These are phyloP conservation scores for Brachionus rotundiformis DNA, from an alignment of 1,140 invertebrate genomes.

Conservation along the genomic window DNA sequence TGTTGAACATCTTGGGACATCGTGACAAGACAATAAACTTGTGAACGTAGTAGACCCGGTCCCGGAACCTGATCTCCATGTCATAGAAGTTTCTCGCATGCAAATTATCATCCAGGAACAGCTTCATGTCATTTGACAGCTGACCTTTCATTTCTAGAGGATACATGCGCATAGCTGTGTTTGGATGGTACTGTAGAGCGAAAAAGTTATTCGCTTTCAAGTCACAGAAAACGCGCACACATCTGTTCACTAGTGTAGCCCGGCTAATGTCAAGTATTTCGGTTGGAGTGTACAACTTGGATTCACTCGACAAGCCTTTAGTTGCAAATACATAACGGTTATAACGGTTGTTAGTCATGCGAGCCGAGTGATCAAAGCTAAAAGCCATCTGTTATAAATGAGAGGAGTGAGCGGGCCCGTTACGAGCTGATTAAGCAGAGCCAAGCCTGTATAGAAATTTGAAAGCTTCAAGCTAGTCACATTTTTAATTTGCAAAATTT, in stretches of 20 bases:
- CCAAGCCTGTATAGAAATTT: no score
- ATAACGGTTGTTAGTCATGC: neutral
- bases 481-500: no score
- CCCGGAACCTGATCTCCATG: neutral
- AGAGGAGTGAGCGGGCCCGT: no score
- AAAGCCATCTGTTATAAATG: no score
- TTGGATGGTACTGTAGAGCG: constrained; percentile 19
- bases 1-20: constrained; percentile 6
- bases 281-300: neutral
- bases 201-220: constrained; percentile 44
- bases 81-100: neutral
- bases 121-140: constrained; percentile 9
- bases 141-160: neutral
- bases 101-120: constrained; percentile 22
- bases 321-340: neutral
- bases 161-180: constrained; percentile 8
- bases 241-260: neutral
- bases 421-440: no score
- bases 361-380: no score
- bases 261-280: constrained; percentile 30
- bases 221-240: constrained; percentile 32
- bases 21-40: neutral
- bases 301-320: neutral
- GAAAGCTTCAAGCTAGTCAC: no score
- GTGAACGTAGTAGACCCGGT: neutral